Evolutionary conservation across 2,113 vertebrate genomes (phyloP), one percentile per base, ranked within the genome.

Genomic region (Phyllostomus hastatus): DNA sequence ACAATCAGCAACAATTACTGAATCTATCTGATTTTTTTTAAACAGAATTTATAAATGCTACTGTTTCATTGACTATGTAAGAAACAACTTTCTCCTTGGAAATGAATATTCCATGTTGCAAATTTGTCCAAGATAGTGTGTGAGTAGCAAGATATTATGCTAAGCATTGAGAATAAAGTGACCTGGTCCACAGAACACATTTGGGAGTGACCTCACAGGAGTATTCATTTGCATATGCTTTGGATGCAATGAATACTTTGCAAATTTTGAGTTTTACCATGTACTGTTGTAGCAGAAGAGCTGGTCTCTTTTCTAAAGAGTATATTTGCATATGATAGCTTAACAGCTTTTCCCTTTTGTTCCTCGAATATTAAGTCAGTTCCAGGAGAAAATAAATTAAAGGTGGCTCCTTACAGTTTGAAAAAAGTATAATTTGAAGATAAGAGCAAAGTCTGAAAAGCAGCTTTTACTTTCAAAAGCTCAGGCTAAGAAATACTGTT

Each of bases 341-440:
- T 64, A 97, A 97, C 11, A 97, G 95, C 10, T 8, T 46, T 95
- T 54, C 76, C 22, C 17, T 96, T 96, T 90, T 81, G 38, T 66
- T 96, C 67, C 79, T 67, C 26, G 76, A 95, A 96, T 59, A 96
- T 93, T 86, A 97, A 97, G 91, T 80, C 80, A 33, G 28, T 80
- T 38, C 50, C 90, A 38, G 35, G 59, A 95, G 59, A 84, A 97
- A 96, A 92, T 94, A 94, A 96, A 96, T 96, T 96, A 95, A 95
- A 97, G 57, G 57, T 83, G n/a, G 24, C 48, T 85, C 48, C 78
- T 96, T 75, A 79, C 33, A 94, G 91, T 94, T 94, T 87, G 52
- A 95, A 93, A 97, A 95, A 70, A 95, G 33, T 75, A 72, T 90
- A 95, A 90, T 96, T 90, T 96, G 73, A 91, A 95, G 87, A 90